Conservation (phyloP, 1,140 invertebrate genomes). For the Mycetomoellerius zeteki region DNA sequence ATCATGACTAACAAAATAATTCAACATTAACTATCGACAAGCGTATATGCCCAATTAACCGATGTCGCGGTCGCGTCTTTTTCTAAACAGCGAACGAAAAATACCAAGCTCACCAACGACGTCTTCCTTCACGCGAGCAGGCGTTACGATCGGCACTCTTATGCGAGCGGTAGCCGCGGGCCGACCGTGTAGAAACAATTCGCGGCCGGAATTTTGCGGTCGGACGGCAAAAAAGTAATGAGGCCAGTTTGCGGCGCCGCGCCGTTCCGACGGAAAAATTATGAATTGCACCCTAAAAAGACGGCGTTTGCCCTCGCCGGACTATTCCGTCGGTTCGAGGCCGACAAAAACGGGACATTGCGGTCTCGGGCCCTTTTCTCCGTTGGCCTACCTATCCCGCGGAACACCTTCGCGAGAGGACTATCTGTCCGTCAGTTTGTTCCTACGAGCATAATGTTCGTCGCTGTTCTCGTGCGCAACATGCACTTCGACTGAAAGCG, state of each 20-base stretch:
- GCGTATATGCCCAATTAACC: slow-evolving; percentile 31
- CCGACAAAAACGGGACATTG: slow-evolving; percentile 76
- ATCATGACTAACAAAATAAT: slow-evolving; percentile 25
- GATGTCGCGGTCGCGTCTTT: not conserved
- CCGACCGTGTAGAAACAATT: slow-evolving; percentile 63
- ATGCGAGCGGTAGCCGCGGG: slow-evolving; percentile 67
- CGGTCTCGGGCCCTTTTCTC: slow-evolving; percentile 63
- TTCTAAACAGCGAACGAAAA: slow-evolving; percentile 25
- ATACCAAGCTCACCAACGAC: slow-evolving; percentile 34
- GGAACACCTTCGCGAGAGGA: slow-evolving; percentile 45
- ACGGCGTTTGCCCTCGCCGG: slow-evolving; percentile 61
- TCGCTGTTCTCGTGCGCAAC: slow-evolving; percentile 42
- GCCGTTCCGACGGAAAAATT: slow-evolving; percentile 81
- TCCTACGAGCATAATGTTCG: slow-evolving; percentile 55
- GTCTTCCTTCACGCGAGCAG: slow-evolving; percentile 47
- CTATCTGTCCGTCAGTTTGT: slow-evolving; percentile 65
- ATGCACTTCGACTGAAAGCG: slow-evolving; percentile 61
- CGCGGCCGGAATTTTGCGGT: slow-evolving; percentile 82
- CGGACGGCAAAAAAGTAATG: slow-evolving; percentile 81
- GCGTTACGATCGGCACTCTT: slow-evolving; percentile 58
- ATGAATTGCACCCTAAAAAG: slow-evolving; percentile 81
- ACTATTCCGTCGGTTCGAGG: slow-evolving; percentile 47
- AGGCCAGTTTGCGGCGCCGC: slow-evolving; percentile 81
- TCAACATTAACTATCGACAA: not conserved
- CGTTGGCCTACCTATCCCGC: slow-evolving; percentile 36